phyloP scores from a whole-genome alignment of 2,797 vertebrate species.

The Rhabdomys pumilio region DNA sequence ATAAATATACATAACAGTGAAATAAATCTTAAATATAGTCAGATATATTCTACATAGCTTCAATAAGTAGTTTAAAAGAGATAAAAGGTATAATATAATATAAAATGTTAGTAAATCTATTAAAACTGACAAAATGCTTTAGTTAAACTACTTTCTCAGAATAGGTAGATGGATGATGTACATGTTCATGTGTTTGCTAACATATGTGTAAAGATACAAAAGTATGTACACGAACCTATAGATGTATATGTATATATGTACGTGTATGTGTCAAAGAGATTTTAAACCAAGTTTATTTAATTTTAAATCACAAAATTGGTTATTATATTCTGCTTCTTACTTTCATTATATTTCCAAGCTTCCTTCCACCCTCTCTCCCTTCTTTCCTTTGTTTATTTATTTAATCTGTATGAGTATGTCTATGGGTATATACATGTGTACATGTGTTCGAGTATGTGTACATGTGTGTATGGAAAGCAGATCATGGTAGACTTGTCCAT shows the following conservation, averaged over 20 bases:
- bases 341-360: background rate
- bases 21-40: constrained; percentile 3
- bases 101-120: background rate
- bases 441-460: background rate
- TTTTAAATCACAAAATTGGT: background rate
- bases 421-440: background rate
- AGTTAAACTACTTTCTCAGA: constrained; percentile 19
- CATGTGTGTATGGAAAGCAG: background rate
- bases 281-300: background rate
- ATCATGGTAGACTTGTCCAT: background rate
- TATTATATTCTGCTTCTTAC: background rate
- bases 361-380: background rate
- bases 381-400: background rate
- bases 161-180: background rate
- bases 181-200: background rate
- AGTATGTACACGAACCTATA: background rate
- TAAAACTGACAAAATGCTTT: background rate
- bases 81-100: constrained; percentile 1
- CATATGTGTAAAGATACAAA: background rate
- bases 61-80: background rate
- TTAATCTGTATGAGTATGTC: background rate
- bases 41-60: constrained; percentile 28
- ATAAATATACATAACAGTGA: too few relatives aligned
- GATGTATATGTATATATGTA: background rate
- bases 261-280: background rate